phyloP scores from a whole-genome alignment of 2,888 invertebrate genomes.

The Philereme vetulata region DNA sequence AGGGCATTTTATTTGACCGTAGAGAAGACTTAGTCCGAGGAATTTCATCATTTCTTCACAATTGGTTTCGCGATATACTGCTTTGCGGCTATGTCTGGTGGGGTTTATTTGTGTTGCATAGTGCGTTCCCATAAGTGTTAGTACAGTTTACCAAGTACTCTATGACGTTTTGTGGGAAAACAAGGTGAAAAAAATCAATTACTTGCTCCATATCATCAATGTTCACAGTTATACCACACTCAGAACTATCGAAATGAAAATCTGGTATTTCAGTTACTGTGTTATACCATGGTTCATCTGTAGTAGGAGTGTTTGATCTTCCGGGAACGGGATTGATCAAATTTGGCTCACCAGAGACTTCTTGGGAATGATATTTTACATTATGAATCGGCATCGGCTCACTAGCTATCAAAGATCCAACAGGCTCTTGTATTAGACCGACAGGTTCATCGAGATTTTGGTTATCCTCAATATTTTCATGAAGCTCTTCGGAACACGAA shows the following conservation, averaged over 20 bases:
- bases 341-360: not conserved
- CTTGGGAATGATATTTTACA: not conserved
- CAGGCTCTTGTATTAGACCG: slow-evolving; percentile 7
- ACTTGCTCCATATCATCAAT: slow-evolving; percentile 11
- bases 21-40: slow-evolving; percentile 5
- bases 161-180: slow-evolving; percentile 6
- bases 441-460: too few species aligned
- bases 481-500: slow-evolving; percentile 3
- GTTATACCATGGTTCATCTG: slow-evolving; percentile 6
- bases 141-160: slow-evolving; percentile 5
- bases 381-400: not conserved
- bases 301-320: slow-evolving; percentile 1
- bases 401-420: slow-evolving; percentile 2
- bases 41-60: slow-evolving; percentile 14
- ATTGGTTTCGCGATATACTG: slow-evolving; percentile 10
- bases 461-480: slow-evolving; percentile 9
- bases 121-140: slow-evolving; percentile 8
- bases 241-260: slow-evolving; percentile 10
- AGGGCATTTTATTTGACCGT: slow-evolving; percentile 5
- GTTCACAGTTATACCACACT: slow-evolving; percentile 3
- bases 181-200: slow-evolving; percentile 8
- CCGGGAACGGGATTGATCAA: slow-evolving; percentile 1
- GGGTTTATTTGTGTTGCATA: slow-evolving; percentile 4
- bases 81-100: slow-evolving; percentile 14
- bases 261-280: slow-evolving; percentile 23